Evolutionary conservation across 2,113 vertebrate genomes (phyloP).

Genomic region (Echinops telfairi): DNA sequence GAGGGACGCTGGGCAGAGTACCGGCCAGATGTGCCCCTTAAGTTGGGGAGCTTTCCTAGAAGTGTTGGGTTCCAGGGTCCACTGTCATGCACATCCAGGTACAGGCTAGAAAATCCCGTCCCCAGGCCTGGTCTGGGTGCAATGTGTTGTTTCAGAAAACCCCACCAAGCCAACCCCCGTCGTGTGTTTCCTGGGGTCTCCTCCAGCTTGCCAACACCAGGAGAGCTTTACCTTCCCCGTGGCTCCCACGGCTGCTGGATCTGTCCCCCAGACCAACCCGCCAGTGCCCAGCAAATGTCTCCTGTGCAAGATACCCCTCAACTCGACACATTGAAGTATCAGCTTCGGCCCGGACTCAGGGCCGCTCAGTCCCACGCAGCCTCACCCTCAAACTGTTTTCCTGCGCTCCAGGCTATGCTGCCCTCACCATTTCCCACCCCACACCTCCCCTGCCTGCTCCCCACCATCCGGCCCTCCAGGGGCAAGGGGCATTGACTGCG

Average conservation of each 20-base stretch:
- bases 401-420: neutral
- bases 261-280: constrained; percentile 12
- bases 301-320: neutral
- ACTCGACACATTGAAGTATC: neutral
- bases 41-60: constrained; percentile 20
- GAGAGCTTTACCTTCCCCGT: neutral
- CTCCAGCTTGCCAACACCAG: neutral
- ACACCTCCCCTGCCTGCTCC: neutral
- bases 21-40: neutral
- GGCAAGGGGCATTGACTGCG: neutral
- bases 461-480: neutral
- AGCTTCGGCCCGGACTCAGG: neutral
- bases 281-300: constrained; percentile 9
- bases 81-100: neutral
- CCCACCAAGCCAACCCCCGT: neutral
- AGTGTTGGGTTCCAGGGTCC: constrained; percentile 22
- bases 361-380: neutral
- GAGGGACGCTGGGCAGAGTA: neutral
- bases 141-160: constrained; percentile 15
- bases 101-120: constrained; percentile 9
- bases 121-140: neutral
- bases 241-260: neutral
- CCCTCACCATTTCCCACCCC: neutral
- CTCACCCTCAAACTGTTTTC: neutral
- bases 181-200: neutral